Conservation (phyloP, 37 sponge, comb jelly and placozoan species). For the Oscarella lobularis region DNA sequence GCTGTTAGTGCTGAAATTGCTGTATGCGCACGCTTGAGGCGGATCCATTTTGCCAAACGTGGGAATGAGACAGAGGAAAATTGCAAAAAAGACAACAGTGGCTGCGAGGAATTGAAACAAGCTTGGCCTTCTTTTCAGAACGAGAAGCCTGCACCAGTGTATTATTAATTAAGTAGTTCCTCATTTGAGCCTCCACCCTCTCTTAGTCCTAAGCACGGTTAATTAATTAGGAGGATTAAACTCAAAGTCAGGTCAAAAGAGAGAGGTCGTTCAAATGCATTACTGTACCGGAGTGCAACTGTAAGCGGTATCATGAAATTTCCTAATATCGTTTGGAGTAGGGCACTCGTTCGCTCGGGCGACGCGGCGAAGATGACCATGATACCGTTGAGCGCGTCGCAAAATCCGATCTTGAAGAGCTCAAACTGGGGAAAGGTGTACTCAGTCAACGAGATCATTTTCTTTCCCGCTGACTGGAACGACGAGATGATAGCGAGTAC, state of each 20-base stretch:
- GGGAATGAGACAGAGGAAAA: constrained; percentile 40
- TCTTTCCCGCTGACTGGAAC: not conserved
- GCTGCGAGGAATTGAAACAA: constrained; percentile 24
- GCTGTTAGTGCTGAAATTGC: no score
- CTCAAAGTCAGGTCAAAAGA: no score
- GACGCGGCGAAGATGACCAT: constrained; percentile 43
- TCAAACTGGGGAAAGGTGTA: constrained; percentile 46
- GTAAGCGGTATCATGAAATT: constrained; percentile 53
- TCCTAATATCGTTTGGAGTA: constrained; percentile 48
- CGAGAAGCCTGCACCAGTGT: constrained; percentile 16
- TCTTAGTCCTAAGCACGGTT: no score
- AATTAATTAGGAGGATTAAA: no score
- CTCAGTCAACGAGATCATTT: constrained; percentile 3
- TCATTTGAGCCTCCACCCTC: no score
- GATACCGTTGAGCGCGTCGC: constrained; percentile 52
- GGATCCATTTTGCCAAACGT: constrained; percentile 21
- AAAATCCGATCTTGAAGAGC: constrained; percentile 37
- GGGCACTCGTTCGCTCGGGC: constrained; percentile 35
- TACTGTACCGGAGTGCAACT: constrained; percentile 14
- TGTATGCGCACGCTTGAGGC: no score
- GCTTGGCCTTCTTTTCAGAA: constrained; percentile 39
- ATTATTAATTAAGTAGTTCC: no score
- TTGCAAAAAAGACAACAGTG: constrained; percentile 24
- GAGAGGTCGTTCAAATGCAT: no score
- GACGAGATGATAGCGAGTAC: not conserved